Base-by-base conservation (phyloP, 1,140 invertebrate species). In the Drosophila sechellia region DNA sequence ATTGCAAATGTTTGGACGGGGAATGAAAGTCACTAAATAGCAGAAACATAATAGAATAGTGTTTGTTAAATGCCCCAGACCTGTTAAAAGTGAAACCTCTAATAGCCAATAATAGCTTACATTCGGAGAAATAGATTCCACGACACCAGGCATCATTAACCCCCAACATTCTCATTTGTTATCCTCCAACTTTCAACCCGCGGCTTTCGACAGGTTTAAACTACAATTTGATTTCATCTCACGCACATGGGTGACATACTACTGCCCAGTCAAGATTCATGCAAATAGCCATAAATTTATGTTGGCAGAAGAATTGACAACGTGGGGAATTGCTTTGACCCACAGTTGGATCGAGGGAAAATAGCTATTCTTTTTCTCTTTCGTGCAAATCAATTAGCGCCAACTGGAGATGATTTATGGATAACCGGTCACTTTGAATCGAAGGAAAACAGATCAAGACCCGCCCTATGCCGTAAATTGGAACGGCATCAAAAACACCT, bases 351-450 rank as follows among this genome's bases (percentile, higher is more conserved):
- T 31, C 22, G 48, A 6, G 46, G 52, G 50, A 69, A 59, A 60
- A 81, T 49, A 87, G 79, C 83, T 87, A 64, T 86, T 87, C 75
- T 78, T 86, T 84, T 86, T 70, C 58, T 75, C 27, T 69, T 79
- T 72, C 20, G 40, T 15, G 35, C 22, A 45, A 79, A 77, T 76
- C 60, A 81, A 77, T 81, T 81, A 73, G 58, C 63, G 25, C 49
- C 49, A 17, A 45, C 54, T 49, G 15, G 0, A 61, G 65, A 81
- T 85, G 83, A 87, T 79, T 87, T 79, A 87, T 86, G 83, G 83
- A 69, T 68, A 57, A 53, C 22, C 34, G 60, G 59, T 49, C 52
- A 46, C 59, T 52, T 11, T 15, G 15, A 55, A 53, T 54, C 56
- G 40, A 72, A 56, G 59, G 71, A 39, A 64, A 64, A 43, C 11